These are phyloP conservation scores for Tribolium castaneum DNA, from an alignment of 1,140 invertebrate species.

Conservation along the genomic window DNA sequence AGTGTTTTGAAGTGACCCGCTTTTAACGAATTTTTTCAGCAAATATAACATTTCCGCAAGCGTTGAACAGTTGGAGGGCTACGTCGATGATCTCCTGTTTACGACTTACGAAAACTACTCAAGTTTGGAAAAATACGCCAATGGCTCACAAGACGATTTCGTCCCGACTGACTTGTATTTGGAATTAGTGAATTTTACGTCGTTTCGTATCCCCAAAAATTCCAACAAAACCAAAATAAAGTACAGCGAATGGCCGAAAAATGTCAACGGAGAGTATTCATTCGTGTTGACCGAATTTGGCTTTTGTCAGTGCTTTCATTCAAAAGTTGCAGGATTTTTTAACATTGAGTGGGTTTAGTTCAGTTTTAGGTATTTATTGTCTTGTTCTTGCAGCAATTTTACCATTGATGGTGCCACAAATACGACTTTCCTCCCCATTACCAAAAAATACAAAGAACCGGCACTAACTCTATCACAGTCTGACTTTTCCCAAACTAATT, in stretches of 20 bases:
- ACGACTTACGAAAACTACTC: slow-evolving; percentile 40
- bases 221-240: neutral
- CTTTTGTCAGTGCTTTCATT: neutral
- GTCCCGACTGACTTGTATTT: neutral
- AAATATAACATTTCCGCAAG: slow-evolving; percentile 9
- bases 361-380: neutral
- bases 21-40: neutral
- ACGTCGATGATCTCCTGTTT: slow-evolving; percentile 44
- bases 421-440: neutral
- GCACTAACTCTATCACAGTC: neutral
- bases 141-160: slow-evolving; percentile 36
- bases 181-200: neutral
- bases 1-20: neutral
- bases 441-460: neutral
- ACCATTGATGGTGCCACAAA: neutral
- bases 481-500: neutral
- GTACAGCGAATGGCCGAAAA: neutral
- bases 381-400: neutral
- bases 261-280: neutral
- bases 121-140: slow-evolving; percentile 45
- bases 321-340: neutral
- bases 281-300: slow-evolving; percentile 23
- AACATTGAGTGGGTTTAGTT: neutral
- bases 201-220: neutral
- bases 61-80: neutral